A percentile compares a stretch with the other conserved stretches of the same genome.
phyloP scores from a whole-genome alignment of 2,797 vertebrate species.

The Eutrigla gurnardus region DNA sequence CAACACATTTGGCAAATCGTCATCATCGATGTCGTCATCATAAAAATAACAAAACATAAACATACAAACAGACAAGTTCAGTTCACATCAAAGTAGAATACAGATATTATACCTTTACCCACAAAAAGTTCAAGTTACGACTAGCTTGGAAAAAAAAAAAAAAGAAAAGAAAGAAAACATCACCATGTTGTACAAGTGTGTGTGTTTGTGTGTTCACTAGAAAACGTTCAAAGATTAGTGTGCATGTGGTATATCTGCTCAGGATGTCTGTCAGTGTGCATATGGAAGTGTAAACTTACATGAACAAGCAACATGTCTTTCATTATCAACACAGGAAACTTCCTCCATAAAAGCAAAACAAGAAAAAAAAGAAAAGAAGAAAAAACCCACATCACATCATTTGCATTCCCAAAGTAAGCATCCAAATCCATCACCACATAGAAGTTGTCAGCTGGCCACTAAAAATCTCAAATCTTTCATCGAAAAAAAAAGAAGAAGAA shows the following conservation, averaged over 20 bases:
- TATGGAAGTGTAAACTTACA: conserved; percentile 58
- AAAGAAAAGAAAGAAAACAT: conserved; percentile 63
- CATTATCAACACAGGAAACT: conserved; percentile 82
- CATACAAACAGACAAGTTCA: conserved; percentile 80
- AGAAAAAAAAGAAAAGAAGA: not conserved
- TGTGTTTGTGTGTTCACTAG: conserved; percentile 24
- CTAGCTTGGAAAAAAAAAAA: conserved; percentile 66
- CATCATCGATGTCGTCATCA: conserved; percentile 58
- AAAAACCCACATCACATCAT: conserved; percentile 62
- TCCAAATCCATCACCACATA: conserved; percentile 71
- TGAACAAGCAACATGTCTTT: conserved; percentile 88
- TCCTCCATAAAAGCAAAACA: conserved; percentile 24
- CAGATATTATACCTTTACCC: conserved; percentile 78
- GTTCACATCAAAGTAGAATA: conserved; percentile 82
- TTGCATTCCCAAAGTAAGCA: conserved; percentile 71
- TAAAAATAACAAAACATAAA: conserved; percentile 75
- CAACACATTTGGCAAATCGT: conserved; percentile 76
- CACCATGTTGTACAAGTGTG: conserved; percentile 74
- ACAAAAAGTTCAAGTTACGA: conserved; percentile 75
- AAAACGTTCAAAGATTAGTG: conserved; percentile 38
- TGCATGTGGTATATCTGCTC: conserved; percentile 31
- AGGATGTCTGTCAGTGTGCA: conserved; percentile 32
- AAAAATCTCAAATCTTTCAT: conserved; percentile 63
- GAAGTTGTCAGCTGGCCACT: conserved; percentile 55
- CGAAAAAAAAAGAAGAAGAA: conserved; percentile 30